These are phyloP conservation scores for Campylomormyrus tamandua DNA, from an alignment of 2,113 vertebrate genomes.

Conservation along the genomic window DNA sequence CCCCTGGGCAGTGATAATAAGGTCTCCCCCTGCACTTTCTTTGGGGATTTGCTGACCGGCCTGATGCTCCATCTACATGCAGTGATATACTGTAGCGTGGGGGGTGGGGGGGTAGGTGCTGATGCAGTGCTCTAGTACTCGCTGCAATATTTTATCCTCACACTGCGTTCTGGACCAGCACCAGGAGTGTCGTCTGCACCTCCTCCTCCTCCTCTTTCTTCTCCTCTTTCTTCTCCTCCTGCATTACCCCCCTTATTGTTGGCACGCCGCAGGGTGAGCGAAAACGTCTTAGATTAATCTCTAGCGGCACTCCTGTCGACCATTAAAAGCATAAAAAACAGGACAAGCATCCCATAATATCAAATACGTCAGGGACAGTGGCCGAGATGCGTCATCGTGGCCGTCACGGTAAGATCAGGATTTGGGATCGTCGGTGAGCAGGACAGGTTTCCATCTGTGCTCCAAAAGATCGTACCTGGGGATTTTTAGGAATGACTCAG, in stretches of 20 bases:
- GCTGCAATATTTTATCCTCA: background rate
- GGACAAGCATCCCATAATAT: background rate
- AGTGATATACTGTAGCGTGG: background rate
- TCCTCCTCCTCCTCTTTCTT: background rate
- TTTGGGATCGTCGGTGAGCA: background rate
- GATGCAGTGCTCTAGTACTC: background rate
- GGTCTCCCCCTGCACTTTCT: background rate
- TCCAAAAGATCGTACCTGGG: background rate
- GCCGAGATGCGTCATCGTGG: background rate
- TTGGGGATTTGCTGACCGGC: background rate
- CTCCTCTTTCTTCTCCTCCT: background rate
- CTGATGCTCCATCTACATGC: background rate
- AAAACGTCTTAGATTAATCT: background rate
- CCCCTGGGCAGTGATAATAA: background rate
- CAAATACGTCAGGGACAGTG: background rate
- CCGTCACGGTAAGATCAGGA: background rate
- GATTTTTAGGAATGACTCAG: background rate
- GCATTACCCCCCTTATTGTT: background rate
- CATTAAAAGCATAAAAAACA: background rate
- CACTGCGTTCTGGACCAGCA: background rate
- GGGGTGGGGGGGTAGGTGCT: background rate
- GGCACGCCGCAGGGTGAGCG: background rate
- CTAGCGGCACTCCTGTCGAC: background rate
- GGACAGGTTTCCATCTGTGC: background rate
- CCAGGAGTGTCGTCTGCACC: background rate